Evolutionary conservation across 2,113 vertebrate genomes (phyloP).

Genomic region (Noctilio leporinus): DNA sequence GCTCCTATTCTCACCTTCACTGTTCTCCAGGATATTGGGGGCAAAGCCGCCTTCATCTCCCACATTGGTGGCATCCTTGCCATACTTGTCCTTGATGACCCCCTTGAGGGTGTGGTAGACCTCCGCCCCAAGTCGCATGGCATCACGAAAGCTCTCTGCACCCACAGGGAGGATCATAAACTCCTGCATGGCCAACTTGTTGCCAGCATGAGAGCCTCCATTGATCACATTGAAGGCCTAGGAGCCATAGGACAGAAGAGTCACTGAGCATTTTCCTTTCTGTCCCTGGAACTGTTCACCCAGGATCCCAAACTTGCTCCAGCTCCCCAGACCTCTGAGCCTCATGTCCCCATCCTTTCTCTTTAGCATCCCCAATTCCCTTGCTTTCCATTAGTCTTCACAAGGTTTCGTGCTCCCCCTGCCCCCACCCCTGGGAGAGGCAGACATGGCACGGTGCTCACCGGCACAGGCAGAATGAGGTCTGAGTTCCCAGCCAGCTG

Average conservation of each 20-base stretch:
- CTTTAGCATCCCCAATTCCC: neutral
- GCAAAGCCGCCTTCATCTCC: constrained; percentile 94
- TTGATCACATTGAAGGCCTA: constrained; percentile 96
- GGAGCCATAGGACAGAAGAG: constrained; percentile 2
- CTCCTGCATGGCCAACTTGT: constrained; percentile 94
- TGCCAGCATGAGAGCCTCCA: constrained; percentile 91
- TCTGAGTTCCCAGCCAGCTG: constrained; percentile 91
- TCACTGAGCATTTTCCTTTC: neutral
- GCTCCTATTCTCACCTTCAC: constrained; percentile 83
- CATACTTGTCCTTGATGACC: constrained; percentile 93
- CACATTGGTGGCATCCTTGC: constrained; percentile 93
- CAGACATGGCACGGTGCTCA: constrained; percentile 69
- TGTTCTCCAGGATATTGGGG: constrained; percentile 94
- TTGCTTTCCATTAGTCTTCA: neutral
- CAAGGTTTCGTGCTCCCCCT: neutral
- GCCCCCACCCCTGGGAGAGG: neutral
- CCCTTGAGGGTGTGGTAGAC: constrained; percentile 93
- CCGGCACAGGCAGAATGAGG: constrained; percentile 92
- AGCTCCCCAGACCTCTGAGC: neutral
- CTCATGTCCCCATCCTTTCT: neutral
- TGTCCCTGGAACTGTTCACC: neutral
- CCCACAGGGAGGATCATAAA: constrained; percentile 96
- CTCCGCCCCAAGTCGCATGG: constrained; percentile 90
- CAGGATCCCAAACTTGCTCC: neutral
- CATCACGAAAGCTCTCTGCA: constrained; percentile 91